A percentile compares a stretch with the other conserved stretches of the same genome.
Conservation (phyloP, 2,888 invertebrate genomes). For the Torymus auratus region DNA sequence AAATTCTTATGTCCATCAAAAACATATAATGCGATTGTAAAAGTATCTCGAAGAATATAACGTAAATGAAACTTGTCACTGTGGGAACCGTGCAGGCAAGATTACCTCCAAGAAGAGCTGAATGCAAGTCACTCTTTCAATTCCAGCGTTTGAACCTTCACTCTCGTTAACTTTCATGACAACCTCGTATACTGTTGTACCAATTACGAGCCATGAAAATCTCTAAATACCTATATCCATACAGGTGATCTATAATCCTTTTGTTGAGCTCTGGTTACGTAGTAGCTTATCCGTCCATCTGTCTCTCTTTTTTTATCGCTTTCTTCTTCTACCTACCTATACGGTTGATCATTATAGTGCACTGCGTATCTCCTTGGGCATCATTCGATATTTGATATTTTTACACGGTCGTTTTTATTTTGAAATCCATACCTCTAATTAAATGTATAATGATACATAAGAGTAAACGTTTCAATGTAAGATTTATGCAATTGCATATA, state of each 20-base stretch:
- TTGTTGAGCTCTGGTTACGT: not conserved
- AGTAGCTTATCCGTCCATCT: not conserved
- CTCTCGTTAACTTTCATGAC: slow-evolving; percentile 41
- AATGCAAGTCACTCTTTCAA: slow-evolving; percentile 35
- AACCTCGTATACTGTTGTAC: slow-evolving; percentile 6
- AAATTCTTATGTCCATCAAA: too few relatives aligned
- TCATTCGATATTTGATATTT: too few relatives aligned
- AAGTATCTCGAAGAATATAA: not conserved
- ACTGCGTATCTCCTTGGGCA: too few relatives aligned
- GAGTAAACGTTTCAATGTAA: too few relatives aligned
- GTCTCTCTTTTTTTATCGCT: slow-evolving; percentile 15
- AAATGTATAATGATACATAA: too few relatives aligned
- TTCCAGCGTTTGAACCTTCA: slow-evolving; percentile 22
- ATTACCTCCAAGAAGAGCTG: not conserved
- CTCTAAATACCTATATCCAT: not conserved
- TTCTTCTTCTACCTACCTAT: slow-evolving; percentile 1
- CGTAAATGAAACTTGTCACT: not conserved
- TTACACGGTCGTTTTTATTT: too few relatives aligned
- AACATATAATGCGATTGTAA: too few relatives aligned
- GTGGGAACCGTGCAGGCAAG: not conserved
- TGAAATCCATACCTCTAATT: too few relatives aligned
- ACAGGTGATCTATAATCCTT: not conserved
- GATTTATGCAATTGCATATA: too few relatives aligned
- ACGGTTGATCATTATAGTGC: too few relatives aligned
- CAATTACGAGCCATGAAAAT: slow-evolving; percentile 29